phyloP scores from a whole-genome alignment of 2,888 invertebrate genomes.

The Pogonocherus hispidulus region DNA sequence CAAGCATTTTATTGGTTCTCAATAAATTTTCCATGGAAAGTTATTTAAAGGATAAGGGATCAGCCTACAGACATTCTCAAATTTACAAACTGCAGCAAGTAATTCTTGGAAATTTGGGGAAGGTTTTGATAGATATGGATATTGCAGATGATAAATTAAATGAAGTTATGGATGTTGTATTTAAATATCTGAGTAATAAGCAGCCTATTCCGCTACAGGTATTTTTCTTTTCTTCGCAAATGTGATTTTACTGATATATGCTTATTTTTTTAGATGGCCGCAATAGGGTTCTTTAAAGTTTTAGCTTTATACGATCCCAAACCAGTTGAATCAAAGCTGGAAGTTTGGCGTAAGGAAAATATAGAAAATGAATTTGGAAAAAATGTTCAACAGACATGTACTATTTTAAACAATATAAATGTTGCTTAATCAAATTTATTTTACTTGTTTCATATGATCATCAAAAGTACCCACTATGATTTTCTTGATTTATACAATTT shows the following conservation, averaged over 20 bases:
- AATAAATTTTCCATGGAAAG: slow-evolving; percentile 72
- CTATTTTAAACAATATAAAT: slow-evolving; percentile 22
- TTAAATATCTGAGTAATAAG: slow-evolving; percentile 72
- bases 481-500: too few relatives aligned
- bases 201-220: slow-evolving; percentile 79
- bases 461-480: too few relatives aligned
- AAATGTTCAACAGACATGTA: slow-evolving; percentile 44
- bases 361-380: slow-evolving; percentile 49
- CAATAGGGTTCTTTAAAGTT: slow-evolving; percentile 71
- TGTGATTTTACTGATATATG: slow-evolving; percentile 28
- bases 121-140: slow-evolving; percentile 69
- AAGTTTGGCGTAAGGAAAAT: slow-evolving; percentile 38
- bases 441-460: too few relatives aligned
- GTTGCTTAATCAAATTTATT: not conserved
- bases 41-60: slow-evolving; percentile 72
- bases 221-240: slow-evolving; percentile 34
- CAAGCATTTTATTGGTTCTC: slow-evolving; percentile 73
- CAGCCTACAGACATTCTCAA: slow-evolving; percentile 73
- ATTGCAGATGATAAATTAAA: slow-evolving; percentile 68
- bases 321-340: slow-evolving; percentile 55
- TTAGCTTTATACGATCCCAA: slow-evolving; percentile 70
- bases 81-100: slow-evolving; percentile 72
- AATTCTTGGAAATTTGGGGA: slow-evolving; percentile 70
- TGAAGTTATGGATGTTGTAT: slow-evolving; percentile 67
- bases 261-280: slow-evolving; percentile 67